Evolutionary conservation across 1,140 invertebrate species (phyloP).

Genomic region (Drosophila bifasciata): DNA sequence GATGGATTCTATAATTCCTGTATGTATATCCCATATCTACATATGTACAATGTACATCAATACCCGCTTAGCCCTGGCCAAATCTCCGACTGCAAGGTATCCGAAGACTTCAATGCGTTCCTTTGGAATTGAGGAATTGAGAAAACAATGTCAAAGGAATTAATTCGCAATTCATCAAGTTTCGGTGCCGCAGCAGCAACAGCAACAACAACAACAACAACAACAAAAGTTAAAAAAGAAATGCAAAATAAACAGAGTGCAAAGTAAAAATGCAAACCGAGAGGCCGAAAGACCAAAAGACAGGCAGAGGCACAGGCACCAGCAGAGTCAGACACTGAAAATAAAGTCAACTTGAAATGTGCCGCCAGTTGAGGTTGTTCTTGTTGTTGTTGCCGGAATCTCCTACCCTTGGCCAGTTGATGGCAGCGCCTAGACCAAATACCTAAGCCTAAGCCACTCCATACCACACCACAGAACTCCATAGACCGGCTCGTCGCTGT

Average conservation of each 20-base stretch:
- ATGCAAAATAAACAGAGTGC: conserved; percentile 46
- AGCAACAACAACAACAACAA: conserved; percentile 10
- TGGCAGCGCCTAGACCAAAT: conserved; percentile 68
- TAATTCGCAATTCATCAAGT: conserved; percentile 82
- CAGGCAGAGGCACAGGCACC: conserved; percentile 41
- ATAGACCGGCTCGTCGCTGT: conserved; percentile 64
- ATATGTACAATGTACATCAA: no score
- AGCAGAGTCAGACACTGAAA: conserved; percentile 56
- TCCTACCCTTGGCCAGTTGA: conserved; percentile 69
- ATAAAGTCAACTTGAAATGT: conserved; percentile 82
- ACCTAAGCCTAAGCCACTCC: conserved; percentile 72
- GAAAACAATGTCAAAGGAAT: conserved; percentile 63
- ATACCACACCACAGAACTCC: conserved; percentile 26
- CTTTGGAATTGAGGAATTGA: conserved; percentile 6
- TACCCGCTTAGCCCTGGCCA: no score
- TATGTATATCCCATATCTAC: no score
- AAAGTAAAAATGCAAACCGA: conserved; percentile 48
- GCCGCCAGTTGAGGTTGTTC: conserved; percentile 60
- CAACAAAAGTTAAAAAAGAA: conserved; percentile 17
- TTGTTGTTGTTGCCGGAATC: conserved; percentile 46
- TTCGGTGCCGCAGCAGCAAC: conserved; percentile 53
- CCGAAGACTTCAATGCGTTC: background rate
- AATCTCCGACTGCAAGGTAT: conserved; percentile 5
- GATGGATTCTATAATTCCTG: no score
- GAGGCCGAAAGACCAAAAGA: conserved; percentile 36